A percentile compares a stretch with the other conserved stretches of the same genome.
Evolutionary conservation across 2,113 vertebrate genomes (phyloP).

Genomic region (Phycodurus eques): DNA sequence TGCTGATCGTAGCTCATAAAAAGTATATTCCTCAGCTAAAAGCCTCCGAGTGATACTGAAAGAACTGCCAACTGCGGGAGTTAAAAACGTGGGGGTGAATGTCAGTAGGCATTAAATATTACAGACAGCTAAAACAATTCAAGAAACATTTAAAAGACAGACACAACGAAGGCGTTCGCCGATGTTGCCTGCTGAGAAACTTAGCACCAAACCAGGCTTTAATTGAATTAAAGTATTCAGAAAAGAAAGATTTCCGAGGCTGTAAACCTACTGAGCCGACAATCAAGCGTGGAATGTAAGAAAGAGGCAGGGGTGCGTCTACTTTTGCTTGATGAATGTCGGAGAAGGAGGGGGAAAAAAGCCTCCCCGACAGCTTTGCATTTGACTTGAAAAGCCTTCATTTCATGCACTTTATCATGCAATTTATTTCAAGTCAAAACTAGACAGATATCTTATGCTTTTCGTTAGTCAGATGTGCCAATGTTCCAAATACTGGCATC

Average conservation of each 20-base stretch:
- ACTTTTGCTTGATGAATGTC: not conserved
- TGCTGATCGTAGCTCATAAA: slow-evolving; percentile 28
- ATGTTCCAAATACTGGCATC: too few species aligned
- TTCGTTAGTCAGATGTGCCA: too few species aligned
- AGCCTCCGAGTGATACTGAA: slow-evolving; percentile 9
- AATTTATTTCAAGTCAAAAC: not conserved
- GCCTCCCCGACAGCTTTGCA: not conserved
- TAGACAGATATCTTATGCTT: not conserved
- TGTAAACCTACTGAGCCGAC: slow-evolving; percentile 55
- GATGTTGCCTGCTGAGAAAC: slow-evolving; percentile 29
- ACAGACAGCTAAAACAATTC: slow-evolving; percentile 32
- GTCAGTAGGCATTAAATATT: slow-evolving; percentile 27
- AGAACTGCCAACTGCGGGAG: slow-evolving; percentile 10
- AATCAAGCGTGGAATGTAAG: slow-evolving; percentile 24
- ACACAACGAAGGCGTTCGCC: slow-evolving; percentile 28
- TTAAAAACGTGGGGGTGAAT: slow-evolving; percentile 20
- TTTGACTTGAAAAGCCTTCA: not conserved
- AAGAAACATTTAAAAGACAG: slow-evolving; percentile 18
- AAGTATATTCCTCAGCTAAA: slow-evolving; percentile 33
- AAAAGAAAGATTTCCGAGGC: slow-evolving; percentile 51
- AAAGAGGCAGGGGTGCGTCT: not conserved
- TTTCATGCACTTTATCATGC: not conserved
- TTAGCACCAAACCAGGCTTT: slow-evolving; percentile 38
- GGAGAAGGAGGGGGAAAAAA: not conserved
- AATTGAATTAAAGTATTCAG: slow-evolving; percentile 57